Percentiles rank a stretch among this genome's conserved stretches.
Conservation (phyloP, 2,113 vertebrate species). For the Psittacula cyanocephala region DNA sequence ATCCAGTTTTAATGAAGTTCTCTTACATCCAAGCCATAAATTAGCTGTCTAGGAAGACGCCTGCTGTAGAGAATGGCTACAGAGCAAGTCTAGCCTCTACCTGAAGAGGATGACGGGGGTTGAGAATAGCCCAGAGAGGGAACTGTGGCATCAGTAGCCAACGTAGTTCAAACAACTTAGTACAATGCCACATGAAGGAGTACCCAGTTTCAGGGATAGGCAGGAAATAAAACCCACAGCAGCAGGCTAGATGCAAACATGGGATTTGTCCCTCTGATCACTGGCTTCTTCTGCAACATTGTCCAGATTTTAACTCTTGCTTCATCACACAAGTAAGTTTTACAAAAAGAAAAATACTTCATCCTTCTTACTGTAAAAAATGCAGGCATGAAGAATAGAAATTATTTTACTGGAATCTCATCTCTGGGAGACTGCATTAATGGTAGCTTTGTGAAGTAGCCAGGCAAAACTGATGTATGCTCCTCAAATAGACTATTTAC, state of each 20-base stretch:
- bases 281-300: not conserved
- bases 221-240: not conserved
- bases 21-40: accelerated
- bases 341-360: not conserved
- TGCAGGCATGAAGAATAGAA: not conserved
- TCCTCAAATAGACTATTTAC: slow-evolving; percentile 51
- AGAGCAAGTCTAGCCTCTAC: not conserved
- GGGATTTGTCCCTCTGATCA: not conserved
- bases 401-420: not conserved
- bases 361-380: not conserved
- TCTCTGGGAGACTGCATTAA: not conserved
- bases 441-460: not conserved
- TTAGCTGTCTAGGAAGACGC: not conserved
- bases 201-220: not conserved
- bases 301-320: not conserved
- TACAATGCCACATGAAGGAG: not conserved
- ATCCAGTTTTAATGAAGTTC: not conserved
- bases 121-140: not conserved
- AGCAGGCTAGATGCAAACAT: not conserved
- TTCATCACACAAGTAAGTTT: accelerated
- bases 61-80: not conserved
- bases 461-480: not conserved
- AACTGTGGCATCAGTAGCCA: not conserved
- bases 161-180: not conserved
- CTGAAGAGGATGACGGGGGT: not conserved